Evolutionary conservation across 2,797 vertebrate genomes (phyloP).

Genomic region (Rhadinocentrus ornatus): DNA sequence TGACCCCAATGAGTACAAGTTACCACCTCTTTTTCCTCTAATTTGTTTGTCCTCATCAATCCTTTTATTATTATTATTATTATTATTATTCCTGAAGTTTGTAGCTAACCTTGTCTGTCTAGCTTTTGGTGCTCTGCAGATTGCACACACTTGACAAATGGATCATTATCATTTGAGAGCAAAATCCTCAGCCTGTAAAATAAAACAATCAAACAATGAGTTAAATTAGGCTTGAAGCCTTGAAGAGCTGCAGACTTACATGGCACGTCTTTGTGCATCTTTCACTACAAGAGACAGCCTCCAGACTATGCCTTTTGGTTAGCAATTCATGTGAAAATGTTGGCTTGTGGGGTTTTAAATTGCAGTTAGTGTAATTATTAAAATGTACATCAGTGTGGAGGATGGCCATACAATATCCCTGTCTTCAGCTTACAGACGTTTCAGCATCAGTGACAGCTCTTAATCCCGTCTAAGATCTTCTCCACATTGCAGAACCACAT

Average conservation of each 20-base stretch:
- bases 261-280: neutral
- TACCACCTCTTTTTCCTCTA: neutral
- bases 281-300: neutral
- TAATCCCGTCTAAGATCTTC: slow-evolving; percentile 53
- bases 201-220: neutral
- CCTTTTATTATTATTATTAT: neutral
- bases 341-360: neutral
- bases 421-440: slow-evolving; percentile 15
- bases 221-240: neutral
- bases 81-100: neutral
- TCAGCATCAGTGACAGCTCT: slow-evolving; percentile 22
- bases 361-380: slow-evolving; percentile 3
- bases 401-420: slow-evolving; percentile 5
- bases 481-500: slow-evolving; percentile 38
- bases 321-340: neutral
- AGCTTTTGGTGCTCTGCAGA: neutral
- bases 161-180: rapidly evolving
- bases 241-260: neutral
- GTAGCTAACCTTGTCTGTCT: neutral
- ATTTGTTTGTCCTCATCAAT: neutral
- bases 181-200: neutral
- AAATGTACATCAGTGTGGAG: neutral
- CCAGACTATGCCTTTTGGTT: slow-evolving; percentile 9
- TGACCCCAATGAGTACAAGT: neutral
- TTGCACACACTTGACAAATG: neutral